Percentiles rank a stretch among this genome's conserved stretches.
Evolutionary conservation across 2,797 vertebrate genomes (phyloP).

Genomic region (Remorina albescens): DNA sequence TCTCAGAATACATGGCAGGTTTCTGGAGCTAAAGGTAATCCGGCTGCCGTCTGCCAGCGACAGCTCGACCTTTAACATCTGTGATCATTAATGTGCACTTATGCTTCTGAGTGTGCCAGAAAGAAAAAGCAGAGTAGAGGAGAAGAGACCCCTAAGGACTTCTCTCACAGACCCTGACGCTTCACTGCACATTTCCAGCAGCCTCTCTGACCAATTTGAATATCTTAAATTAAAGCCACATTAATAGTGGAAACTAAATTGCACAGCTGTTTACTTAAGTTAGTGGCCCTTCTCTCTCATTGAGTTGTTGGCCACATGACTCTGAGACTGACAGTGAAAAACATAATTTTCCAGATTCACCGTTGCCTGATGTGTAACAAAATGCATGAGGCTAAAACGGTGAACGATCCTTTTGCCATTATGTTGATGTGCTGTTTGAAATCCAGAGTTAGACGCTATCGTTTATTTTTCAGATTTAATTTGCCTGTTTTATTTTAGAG

Average conservation of each 20-base stretch:
- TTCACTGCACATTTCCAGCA: slow-evolving; percentile 10
- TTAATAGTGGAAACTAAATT: slow-evolving; percentile 11
- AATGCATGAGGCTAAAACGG: not conserved
- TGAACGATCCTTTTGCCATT: slow-evolving; percentile 4
- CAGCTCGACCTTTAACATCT: slow-evolving; percentile 40
- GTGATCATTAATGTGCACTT: slow-evolving; percentile 60
- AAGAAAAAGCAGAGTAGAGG: slow-evolving; percentile 15
- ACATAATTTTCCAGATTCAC: not conserved
- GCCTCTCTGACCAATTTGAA: slow-evolving; percentile 10
- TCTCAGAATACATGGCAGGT: not conserved
- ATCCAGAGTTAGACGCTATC: too few relatives aligned
- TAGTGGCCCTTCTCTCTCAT: not conserved
- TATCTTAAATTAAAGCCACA: not conserved
- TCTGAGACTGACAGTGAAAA: not conserved
- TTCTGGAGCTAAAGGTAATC: slow-evolving; percentile 29
- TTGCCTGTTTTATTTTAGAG: not conserved
- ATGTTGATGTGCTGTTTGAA: not conserved
- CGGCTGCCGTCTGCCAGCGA: slow-evolving; percentile 18
- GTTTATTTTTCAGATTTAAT: not conserved
- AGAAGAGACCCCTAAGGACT: slow-evolving; percentile 11
- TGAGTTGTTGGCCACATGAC: not conserved
- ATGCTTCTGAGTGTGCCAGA: slow-evolving; percentile 26
- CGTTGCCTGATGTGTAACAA: not conserved
- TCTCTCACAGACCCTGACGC: slow-evolving; percentile 30
- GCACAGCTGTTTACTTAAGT: not conserved